Conservation (phyloP, 2,113 vertebrate species). For the Oophaga pumilio region DNA sequence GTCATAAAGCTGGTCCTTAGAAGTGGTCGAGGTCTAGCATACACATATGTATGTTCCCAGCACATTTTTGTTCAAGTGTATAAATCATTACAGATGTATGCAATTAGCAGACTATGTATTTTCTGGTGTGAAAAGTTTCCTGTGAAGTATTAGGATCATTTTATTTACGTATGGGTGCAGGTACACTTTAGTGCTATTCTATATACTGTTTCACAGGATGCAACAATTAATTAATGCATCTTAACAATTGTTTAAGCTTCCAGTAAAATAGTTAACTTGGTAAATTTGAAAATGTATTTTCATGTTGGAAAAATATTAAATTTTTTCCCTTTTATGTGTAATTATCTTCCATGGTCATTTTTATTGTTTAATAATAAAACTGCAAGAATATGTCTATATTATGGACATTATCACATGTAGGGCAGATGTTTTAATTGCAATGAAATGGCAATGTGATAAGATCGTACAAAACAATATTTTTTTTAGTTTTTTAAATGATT, state of each 20-base stretch:
- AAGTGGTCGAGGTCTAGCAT: not conserved
- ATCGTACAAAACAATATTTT: too few species aligned
- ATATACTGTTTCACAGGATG: not conserved
- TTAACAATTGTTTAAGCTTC: not conserved
- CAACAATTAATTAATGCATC: not conserved
- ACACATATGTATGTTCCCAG: not conserved
- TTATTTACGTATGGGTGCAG: constrained; percentile 8
- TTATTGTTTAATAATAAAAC: too few species aligned
- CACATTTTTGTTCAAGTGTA: constrained; percentile 15
- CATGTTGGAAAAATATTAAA: not conserved
- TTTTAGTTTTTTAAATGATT: too few species aligned
- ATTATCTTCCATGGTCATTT: too few species aligned
- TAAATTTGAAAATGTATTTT: not conserved
- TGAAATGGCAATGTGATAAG: too few species aligned
- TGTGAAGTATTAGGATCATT: constrained; percentile 11
- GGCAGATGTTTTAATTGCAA: too few species aligned
- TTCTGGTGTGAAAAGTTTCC: constrained; percentile 31
- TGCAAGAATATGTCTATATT: too few species aligned
- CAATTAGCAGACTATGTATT: constrained; percentile 34
- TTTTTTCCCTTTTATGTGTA: too few species aligned
- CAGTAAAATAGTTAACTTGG: not conserved
- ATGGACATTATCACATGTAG: too few species aligned
- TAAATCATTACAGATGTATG: constrained; percentile 46
- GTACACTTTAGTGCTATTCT: not conserved
- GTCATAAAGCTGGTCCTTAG: constrained; percentile 4